Conservation (phyloP, 2,797 vertebrate species). For the Stomatorhinus walkeri region DNA sequence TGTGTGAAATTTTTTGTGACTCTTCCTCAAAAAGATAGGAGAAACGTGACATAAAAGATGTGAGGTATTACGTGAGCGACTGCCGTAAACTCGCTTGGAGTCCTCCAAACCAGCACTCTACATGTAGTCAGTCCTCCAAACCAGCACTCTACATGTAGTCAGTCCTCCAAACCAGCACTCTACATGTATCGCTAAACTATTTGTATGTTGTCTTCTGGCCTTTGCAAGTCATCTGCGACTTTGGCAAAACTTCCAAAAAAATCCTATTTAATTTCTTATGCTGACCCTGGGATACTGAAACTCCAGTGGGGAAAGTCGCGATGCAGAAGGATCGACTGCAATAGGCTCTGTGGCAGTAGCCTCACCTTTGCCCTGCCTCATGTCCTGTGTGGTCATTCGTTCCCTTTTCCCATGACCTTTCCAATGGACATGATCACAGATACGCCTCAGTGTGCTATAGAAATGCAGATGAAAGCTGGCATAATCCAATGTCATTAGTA, state of each 20-base stretch:
- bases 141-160: neutral
- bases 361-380: neutral
- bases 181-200: neutral
- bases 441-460: neutral
- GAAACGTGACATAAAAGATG: neutral
- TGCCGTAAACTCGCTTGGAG: neutral
- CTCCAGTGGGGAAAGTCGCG: neutral
- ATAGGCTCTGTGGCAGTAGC: neutral
- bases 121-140: no score
- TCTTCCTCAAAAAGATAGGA: neutral
- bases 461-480: neutral
- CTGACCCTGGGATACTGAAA: neutral
- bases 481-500: neutral
- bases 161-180: neutral
- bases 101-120: neutral
- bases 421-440: neutral
- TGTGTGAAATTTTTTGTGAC: neutral
- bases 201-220: neutral
- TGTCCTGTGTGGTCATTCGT: neutral
- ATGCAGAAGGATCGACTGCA: neutral
- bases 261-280: neutral
- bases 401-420: neutral
- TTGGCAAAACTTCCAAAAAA: neutral
- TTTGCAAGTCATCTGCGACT: neutral
- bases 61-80: neutral